phyloP scores from a whole-genome alignment of 2,113 vertebrate genomes.

The Anolis carolinensis region DNA sequence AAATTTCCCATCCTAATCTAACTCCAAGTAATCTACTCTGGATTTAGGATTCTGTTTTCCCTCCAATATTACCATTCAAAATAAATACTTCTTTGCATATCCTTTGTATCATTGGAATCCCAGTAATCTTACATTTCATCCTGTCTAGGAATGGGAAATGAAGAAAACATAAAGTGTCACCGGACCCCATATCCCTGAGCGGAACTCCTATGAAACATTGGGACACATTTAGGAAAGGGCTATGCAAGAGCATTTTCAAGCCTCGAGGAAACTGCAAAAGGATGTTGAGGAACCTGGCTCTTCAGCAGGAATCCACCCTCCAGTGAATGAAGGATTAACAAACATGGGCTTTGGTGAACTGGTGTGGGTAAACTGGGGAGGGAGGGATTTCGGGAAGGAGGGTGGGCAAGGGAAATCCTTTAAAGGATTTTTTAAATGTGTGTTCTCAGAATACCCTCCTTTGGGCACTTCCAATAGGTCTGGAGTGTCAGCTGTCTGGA shows the following conservation, averaged over 20 bases:
- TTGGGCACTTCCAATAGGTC: neutral
- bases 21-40: neutral
- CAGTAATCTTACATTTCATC: constrained; percentile 32
- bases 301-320: neutral
- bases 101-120: neutral
- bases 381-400: constrained; percentile 19
- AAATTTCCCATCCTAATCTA: neutral
- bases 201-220: rapidly evolving
- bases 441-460: constrained; percentile 29
- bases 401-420: constrained; percentile 53
- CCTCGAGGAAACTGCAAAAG: neutral
- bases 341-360: constrained; percentile 15
- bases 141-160: constrained; percentile 93
- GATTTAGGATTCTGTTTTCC: neutral
- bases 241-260: constrained; percentile 30
- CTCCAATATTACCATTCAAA: neutral
- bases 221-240: constrained; percentile 31
- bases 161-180: constrained; percentile 83
- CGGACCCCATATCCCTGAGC: neutral
- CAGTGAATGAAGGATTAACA: neutral
- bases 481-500: rapidly evolving
- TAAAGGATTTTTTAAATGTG: constrained; percentile 22
- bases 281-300: constrained; percentile 28
- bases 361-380: constrained; percentile 31
- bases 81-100: neutral